Conservation (phyloP, 2,797 vertebrate genomes). For the Siniperca scherzeri region DNA sequence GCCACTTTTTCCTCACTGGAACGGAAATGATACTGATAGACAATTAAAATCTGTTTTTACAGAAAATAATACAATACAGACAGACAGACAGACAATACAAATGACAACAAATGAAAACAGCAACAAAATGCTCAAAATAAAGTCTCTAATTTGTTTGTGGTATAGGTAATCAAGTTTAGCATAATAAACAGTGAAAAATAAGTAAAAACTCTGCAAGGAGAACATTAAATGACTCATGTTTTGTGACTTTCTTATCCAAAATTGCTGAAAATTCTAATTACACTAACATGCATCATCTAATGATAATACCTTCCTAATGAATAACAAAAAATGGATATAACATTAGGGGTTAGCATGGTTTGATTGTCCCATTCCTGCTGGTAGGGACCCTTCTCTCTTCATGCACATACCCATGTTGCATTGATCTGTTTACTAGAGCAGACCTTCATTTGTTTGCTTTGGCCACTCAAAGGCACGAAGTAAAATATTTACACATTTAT, state of each 20-base stretch:
- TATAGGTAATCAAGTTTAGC: not conserved
- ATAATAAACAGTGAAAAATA: not conserved
- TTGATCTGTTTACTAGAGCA: slow-evolving; percentile 6
- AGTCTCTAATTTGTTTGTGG: not conserved
- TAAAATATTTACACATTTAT: slow-evolving; percentile 36
- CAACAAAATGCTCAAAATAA: not conserved
- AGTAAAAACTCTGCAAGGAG: not conserved
- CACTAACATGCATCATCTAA: not conserved
- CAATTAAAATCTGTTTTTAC: slow-evolving; percentile 11
- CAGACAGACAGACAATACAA: too few relatives aligned
- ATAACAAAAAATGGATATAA: not conserved
- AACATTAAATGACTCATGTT: not conserved
- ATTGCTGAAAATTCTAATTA: not conserved
- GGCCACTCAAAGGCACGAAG: not conserved
- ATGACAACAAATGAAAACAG: not conserved
- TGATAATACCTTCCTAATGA: not conserved
- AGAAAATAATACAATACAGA: not conserved
- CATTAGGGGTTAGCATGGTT: not conserved
- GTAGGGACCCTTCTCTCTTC: not conserved
- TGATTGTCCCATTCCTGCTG: not conserved
- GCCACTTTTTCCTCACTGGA: not conserved
- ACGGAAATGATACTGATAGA: slow-evolving; percentile 6
- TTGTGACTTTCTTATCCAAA: not conserved
- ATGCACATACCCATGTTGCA: slow-evolving; percentile 5
- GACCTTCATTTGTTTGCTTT: slow-evolving; percentile 4